phyloP scores from a whole-genome alignment of 2,888 invertebrate species.

The Cactoblastis cactorum region DNA sequence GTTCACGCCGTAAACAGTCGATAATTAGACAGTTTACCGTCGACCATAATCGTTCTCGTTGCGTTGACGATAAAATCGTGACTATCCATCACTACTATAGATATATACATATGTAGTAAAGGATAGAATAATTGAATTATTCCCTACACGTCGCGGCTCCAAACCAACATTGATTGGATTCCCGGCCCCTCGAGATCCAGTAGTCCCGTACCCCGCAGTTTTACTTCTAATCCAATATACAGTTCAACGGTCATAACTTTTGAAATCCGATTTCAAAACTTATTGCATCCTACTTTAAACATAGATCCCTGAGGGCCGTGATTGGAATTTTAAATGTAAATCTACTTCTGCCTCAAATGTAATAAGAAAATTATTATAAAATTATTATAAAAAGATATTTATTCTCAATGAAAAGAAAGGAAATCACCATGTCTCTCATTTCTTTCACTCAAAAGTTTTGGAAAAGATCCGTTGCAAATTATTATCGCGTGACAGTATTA shows the following conservation, averaged over 20 bases:
- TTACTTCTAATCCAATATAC: background rate
- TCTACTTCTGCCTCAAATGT: background rate
- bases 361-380: too few species aligned
- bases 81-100: too few species aligned
- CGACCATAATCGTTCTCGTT: too few species aligned
- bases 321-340: slow-evolving; percentile 2
- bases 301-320: background rate
- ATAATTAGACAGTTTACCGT: too few species aligned
- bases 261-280: slow-evolving; percentile 5
- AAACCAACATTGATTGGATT: slow-evolving; percentile 4
- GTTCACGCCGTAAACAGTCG: too few species aligned
- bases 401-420: too few species aligned
- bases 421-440: too few species aligned
- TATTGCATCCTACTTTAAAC: slow-evolving; percentile 4
- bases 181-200: background rate
- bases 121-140: background rate
- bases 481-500: too few species aligned
- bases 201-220: background rate
- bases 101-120: background rate
- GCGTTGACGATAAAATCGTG: too few species aligned
- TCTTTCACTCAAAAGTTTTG: too few species aligned
- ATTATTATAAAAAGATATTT: too few species aligned
- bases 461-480: too few species aligned
- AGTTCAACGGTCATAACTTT: slow-evolving; percentile 1
- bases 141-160: background rate